These are phyloP conservation scores for Eupeodes luniger DNA, from an alignment of 2,888 invertebrate species.

Conservation along the genomic window DNA sequence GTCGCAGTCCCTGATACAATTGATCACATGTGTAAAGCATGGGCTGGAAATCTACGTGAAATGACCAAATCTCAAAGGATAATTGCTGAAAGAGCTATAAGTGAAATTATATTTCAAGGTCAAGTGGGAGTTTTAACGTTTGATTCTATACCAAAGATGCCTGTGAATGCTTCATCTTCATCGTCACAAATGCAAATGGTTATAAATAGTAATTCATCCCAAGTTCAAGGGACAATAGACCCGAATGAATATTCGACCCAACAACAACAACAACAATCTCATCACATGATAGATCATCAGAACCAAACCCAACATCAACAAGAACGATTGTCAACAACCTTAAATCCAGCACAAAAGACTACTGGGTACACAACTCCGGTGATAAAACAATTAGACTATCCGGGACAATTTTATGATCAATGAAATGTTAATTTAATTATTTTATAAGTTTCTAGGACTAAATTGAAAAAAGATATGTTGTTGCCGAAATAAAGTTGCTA, in stretches of 20 bases:
- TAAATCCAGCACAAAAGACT: no score
- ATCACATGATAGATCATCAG: no score
- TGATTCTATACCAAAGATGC: not conserved
- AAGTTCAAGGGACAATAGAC: not conserved
- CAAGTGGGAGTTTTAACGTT: conserved; percentile 10
- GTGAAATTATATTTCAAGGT: conserved; percentile 30
- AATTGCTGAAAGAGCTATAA: conserved; percentile 14
- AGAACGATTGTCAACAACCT: no score
- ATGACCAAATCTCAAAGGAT: conserved; percentile 4
- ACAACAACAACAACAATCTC: no score
- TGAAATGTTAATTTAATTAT: no score
- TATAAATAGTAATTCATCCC: not conserved
- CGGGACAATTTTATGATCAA: no score
- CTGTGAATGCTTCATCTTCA: not conserved
- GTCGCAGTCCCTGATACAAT: not conserved
- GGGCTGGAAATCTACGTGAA: conserved; percentile 21
- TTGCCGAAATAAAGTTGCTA: no score
- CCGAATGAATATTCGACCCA: not conserved
- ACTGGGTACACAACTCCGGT: no score
- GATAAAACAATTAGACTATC: no score
- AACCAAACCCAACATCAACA: no score
- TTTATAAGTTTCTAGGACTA: no score
- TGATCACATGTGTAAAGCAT: conserved; percentile 29
- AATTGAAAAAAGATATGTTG: no score
- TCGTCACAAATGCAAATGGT: not conserved